phyloP scores from a whole-genome alignment of 2,888 invertebrate species.

The Malacosoma neustria region DNA sequence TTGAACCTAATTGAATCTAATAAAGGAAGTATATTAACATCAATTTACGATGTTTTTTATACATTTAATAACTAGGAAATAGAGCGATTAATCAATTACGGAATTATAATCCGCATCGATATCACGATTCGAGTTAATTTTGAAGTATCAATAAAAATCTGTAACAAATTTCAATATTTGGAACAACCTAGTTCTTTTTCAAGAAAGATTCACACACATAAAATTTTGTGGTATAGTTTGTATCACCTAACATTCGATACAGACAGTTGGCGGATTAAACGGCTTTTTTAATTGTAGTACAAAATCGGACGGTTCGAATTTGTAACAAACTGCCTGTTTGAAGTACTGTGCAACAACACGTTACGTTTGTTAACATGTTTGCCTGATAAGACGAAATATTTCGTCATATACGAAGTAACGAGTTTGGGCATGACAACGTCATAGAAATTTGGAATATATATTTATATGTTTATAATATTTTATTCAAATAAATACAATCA shows the following conservation, averaged over 20 bases:
- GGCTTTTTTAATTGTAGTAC: constrained; percentile 3
- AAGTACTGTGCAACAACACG: background rate
- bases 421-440: no score
- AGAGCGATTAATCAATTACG: constrained; percentile 9
- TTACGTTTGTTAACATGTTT: no score
- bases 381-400: no score
- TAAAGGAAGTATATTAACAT: background rate
- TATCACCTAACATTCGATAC: constrained; percentile 21
- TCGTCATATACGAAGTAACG: no score
- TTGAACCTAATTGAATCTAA: background rate
- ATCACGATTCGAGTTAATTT: background rate
- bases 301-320: background rate
- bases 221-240: constrained; percentile 15
- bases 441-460: no score
- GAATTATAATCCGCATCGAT: background rate
- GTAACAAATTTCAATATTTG: constrained; percentile 20
- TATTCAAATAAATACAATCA: no score
- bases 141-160: constrained; percentile 13
- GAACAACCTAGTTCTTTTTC: constrained; percentile 23
- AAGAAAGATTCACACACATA: constrained; percentile 5
- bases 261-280: constrained; percentile 11
- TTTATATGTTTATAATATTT: no score
- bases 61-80: background rate
- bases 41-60: background rate
- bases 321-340: background rate